These are phyloP conservation scores for Ophthalmolycus amberensis DNA, from an alignment of 2,113 vertebrate species.

Conservation along the genomic window DNA sequence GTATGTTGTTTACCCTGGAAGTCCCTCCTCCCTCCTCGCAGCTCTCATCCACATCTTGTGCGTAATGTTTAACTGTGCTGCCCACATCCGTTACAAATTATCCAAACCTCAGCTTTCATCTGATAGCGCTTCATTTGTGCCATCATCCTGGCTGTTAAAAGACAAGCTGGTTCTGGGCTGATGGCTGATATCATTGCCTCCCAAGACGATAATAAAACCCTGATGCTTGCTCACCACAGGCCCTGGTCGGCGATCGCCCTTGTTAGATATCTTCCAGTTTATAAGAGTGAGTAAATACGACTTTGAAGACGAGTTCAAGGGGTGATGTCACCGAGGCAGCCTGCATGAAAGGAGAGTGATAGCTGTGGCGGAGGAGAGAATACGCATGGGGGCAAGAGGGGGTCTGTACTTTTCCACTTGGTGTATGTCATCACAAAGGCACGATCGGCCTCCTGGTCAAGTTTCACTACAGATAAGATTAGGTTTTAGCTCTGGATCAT, in stretches of 20 bases:
- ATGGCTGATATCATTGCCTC: constrained; percentile 74
- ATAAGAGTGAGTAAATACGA: constrained; percentile 70
- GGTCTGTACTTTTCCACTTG: constrained; percentile 79
- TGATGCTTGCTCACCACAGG: constrained; percentile 63
- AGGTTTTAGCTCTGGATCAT: constrained; percentile 33
- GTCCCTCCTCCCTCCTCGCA: constrained; percentile 31
- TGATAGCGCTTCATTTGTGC: constrained; percentile 37
- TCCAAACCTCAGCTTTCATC: constrained; percentile 43
- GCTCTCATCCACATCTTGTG: constrained; percentile 33
- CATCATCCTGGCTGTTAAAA: constrained; percentile 49
- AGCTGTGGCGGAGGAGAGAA: constrained; percentile 64
- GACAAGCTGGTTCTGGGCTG: constrained; percentile 59
- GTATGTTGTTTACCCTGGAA: constrained; percentile 79
- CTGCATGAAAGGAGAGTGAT: constrained; percentile 75
- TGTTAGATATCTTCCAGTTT: constrained; percentile 72
- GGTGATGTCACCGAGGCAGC: constrained; percentile 76
- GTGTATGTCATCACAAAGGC: constrained; percentile 75
- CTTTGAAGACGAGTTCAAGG: constrained; percentile 56
- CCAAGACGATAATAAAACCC: constrained; percentile 76
- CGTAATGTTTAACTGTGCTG: constrained; percentile 16
- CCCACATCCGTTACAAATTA: constrained; percentile 58
- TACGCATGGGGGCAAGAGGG: constrained; percentile 65
- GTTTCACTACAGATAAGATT: constrained; percentile 75
- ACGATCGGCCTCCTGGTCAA: constrained; percentile 69
- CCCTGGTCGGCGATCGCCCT: constrained; percentile 58